phyloP scores from a whole-genome alignment of 2,888 invertebrate species.

The Mayetiola destructor region DNA sequence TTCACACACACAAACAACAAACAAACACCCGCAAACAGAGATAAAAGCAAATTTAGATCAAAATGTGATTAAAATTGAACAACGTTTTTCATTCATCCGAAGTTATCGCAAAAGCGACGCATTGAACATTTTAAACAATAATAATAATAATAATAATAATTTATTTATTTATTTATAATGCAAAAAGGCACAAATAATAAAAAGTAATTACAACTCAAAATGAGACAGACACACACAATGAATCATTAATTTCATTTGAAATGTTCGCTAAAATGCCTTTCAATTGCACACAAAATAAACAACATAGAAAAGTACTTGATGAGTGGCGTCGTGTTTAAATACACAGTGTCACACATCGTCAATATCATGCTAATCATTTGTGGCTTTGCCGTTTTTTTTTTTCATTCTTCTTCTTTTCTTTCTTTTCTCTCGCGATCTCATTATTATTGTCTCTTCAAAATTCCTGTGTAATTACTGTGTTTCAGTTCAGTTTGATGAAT shows the following conservation, averaged over 20 bases:
- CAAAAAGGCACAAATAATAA: background rate
- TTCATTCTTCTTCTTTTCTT: background rate
- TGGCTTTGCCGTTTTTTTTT: background rate
- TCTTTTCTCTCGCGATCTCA: background rate
- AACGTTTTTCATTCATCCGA: too few relatives aligned
- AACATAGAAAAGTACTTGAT: background rate
- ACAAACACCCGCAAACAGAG: too few relatives aligned
- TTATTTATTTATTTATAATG: too few relatives aligned
- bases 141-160: too few relatives aligned
- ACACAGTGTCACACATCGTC: background rate
- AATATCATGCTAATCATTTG: background rate
- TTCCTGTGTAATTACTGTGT: too few relatives aligned
- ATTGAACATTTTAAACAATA: too few relatives aligned
- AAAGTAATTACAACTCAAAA: conserved; percentile 1
- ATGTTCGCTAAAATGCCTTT: conserved; percentile 3
- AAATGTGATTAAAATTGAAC: too few relatives aligned
- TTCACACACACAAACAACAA: too few relatives aligned
- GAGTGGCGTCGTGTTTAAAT: background rate
- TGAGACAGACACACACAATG: conserved; percentile 9
- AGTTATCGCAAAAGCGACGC: too few relatives aligned
- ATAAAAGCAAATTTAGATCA: too few relatives aligned
- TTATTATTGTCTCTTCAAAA: too few relatives aligned
- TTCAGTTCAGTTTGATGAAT: too few relatives aligned
- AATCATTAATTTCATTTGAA: conserved; percentile 7
- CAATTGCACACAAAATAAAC: background rate